Evolutionary conservation across 2,113 vertebrate genomes (phyloP).

Genomic region (Hippolais icterina): DNA sequence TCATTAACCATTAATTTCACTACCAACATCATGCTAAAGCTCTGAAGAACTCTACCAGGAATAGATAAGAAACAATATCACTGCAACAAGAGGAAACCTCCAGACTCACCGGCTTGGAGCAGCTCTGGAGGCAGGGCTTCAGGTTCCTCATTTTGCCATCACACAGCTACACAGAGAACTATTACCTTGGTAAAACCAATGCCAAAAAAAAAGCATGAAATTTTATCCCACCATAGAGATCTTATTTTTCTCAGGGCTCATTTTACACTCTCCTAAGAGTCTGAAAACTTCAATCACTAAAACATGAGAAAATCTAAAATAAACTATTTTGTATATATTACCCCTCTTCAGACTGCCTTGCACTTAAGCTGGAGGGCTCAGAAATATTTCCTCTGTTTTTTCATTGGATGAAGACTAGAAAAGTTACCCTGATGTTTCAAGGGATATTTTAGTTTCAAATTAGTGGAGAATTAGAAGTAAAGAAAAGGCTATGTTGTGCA

Average conservation of each 20-base stretch:
- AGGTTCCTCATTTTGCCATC: not conserved
- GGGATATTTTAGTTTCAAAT: not conserved
- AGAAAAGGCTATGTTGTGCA: not conserved
- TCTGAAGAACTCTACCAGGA: not conserved
- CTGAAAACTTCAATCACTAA: not conserved
- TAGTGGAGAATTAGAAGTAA: not conserved
- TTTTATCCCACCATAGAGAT: not conserved
- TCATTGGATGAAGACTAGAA: not conserved
- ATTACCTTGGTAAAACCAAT: not conserved
- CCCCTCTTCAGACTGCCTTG: not conserved
- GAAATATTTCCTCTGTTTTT: not conserved
- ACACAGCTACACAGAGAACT: not conserved
- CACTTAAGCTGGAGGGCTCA: not conserved
- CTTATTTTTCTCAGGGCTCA: not conserved
- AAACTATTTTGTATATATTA: not conserved
- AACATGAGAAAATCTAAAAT: not conserved
- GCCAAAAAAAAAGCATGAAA: not conserved
- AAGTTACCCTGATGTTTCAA: not conserved
- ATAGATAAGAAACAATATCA: not conserved
- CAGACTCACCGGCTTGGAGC: not conserved
- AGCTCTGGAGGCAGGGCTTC: not conserved
- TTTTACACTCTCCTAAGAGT: not conserved
- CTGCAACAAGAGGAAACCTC: not conserved
- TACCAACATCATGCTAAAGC: not conserved
- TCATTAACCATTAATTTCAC: not conserved